Evolutionary conservation across 1,140 invertebrate genomes (phyloP), one percentile per base, ranked within the genome.

Genomic region (Lamellibrachia luymesi): DNA sequence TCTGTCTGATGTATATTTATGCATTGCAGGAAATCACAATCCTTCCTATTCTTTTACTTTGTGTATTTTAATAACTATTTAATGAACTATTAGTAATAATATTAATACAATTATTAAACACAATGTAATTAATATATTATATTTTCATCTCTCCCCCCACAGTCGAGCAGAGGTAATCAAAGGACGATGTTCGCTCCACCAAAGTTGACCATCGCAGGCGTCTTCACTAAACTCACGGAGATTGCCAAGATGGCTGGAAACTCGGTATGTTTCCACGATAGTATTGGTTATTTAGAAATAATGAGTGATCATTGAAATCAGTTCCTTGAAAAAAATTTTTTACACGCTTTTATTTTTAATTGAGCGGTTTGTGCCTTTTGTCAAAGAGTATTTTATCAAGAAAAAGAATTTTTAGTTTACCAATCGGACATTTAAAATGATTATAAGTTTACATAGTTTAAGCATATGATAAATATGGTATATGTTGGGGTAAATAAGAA

Each of bases 141-240:
- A 38, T 38, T 38, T 38, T 38, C 38, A 38, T 92, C 22, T 0
- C 51, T 92, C 6, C 52, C 93, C 93, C 95, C 95, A 38, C 93
- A 97, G 96, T 97, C 97, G 94, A 99, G 98, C 95, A 97, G 98
- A 93, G 97, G 97, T 80, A 98, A 97, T 95, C 99, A 99, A 96
- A 97, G 97, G 94, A 98, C 98, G 95, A 98, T 99, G 97, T 98
- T 97, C 95, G 97, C 92, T 90, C 97, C 97, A 50, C 95, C 96
- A 52, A 96, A 96, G 91, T 95, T 97, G 7, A 97, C 97, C 17
- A 95, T 97, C 6, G 89, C 95, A 56, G 97, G 96, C 51, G 98
- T 99, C 6, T 99, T 98, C 95, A 96, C 97, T 5, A 98, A 98
- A 96, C 96, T 99, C 6, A 98, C 98, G 95, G 98, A 99, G 93